Base-by-base conservation (phyloP, 2,888 invertebrate species). In the Eretmocerus hayati region DNA sequence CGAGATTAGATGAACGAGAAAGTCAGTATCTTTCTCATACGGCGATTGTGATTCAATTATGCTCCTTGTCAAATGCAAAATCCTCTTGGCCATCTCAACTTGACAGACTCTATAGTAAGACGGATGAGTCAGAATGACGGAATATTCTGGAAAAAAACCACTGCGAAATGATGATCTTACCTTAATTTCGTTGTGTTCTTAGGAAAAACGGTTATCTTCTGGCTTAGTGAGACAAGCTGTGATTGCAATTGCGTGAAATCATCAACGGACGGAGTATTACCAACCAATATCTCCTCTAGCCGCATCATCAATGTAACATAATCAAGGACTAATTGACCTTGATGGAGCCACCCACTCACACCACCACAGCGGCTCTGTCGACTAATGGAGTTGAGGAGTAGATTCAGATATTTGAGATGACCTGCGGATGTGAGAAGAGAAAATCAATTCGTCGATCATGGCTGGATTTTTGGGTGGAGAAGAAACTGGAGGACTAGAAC, bases 271-370 rank as follows among this genome's bases (percentile, higher is more conserved):
- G 66, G 65, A 2, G 60, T 54, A 23, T 61, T 56, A 15, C 62
- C 61, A 43, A 68, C 51, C 15, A 71, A 58, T n/a, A n/a, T n/a
- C 1, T 58, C 55, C 47, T 64, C 62, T 54, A 82, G 79, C 73
- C 83, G 80, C 18, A 75, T 75, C 36, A 78, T 80, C 2, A 88
- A 79, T 26, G 79, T 78, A 57, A 88, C 76, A 59, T 85, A 90
- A 59, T 85, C 83, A 60, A 84, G 74, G 33, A 85, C 75, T 26
- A 89, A 80, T 58, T 81, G 79, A 0, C 89, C 90, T 49, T 85
- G 85, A 54, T 74, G 74, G 46, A 76, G 72, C 90, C 90, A 90
- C 55, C 84, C 83, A 57, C 80, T 78, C 32, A 89, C 79, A 41
- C 77, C 74, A 42, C 76, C 73, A 6, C 74, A 67, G 33, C 69